Evolutionary conservation across 2,797 vertebrate species (phyloP), one percentile per base, ranked within the genome.

Genomic region (Bryconaethiops microstoma): DNA sequence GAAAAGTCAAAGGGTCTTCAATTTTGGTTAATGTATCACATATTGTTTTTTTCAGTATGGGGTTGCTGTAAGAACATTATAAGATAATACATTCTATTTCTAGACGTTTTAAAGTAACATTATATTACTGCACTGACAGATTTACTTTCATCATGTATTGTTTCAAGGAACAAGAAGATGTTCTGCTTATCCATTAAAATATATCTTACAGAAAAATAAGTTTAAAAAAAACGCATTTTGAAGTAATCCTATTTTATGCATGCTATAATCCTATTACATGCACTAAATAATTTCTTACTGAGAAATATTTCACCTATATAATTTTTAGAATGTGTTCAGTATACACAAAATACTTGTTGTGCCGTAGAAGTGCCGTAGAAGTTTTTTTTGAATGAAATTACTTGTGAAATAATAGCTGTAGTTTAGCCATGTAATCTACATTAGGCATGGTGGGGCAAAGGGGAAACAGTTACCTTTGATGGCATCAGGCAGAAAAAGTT

Each of bases 401-500:
- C 35, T 2, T 35, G 2, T 35, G 35, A 35, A 35, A 35, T 35
- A 35, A 35, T 35, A 35, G 35, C 35, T 35, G 35, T 4, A 2
- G 35, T 35, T 35, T 35, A 35, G 35, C 35, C 35, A 35, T 35
- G 35, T 35, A 4, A 35, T 35, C 35, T 35, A 35, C 4, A 5
- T 35, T 35, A 35, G 35, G 35, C 35, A 35, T 35, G 35, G 35
- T 2, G 4, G 4, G 35, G 35, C 2, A 35, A 35, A 4, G 35
- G 35, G 35, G 35, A 59, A 59, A 21, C 55, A 59, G 55, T 57
- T 55, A 55, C 13, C 19, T 55, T 21, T 21, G 21, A 59, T 21
- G 55, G 3, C 21, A 72, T 63, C 21, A 72, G 16, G 19, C 17
- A 29, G 72, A 19, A 45, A 72, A 54, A 63, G 19, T 62, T 78